phyloP scores from a whole-genome alignment of 2,888 invertebrate species.

The Monopis laevigella region DNA sequence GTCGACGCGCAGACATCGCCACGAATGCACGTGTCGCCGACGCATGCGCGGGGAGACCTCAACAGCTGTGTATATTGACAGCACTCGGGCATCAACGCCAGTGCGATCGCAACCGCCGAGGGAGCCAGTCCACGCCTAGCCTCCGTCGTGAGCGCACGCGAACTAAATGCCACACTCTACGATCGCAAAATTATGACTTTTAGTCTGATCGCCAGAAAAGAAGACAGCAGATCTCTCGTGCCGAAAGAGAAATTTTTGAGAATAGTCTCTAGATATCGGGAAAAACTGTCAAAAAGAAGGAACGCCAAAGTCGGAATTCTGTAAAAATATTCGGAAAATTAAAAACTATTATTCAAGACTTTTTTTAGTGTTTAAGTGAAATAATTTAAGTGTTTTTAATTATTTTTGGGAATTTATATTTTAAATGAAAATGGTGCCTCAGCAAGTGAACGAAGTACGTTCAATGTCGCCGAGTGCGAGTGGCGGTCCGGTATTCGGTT shows the following conservation, averaged over 20 bases:
- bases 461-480: conserved; percentile 70
- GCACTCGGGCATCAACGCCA: conserved; percentile 63
- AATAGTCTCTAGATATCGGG: conserved; percentile 63
- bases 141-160: conserved; percentile 16
- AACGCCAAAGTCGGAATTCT: conserved; percentile 45
- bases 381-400: conserved; percentile 61
- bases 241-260: conserved; percentile 56
- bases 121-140: conserved; percentile 18
- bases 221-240: conserved; percentile 53
- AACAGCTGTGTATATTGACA: conserved; percentile 72
- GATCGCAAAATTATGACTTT: conserved; percentile 59
- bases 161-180: not conserved
- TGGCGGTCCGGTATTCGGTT: conserved; percentile 84
- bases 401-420: conserved; percentile 29
- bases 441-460: conserved; percentile 70
- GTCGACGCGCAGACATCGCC: conserved; percentile 29
- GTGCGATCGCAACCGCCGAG: conserved; percentile 60
- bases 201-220: conserved; percentile 53
- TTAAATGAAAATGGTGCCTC: conserved; percentile 75
- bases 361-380: conserved; percentile 34
- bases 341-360: not conserved
- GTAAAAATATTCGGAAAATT: conserved; percentile 25
- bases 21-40: conserved; percentile 18
- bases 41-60: conserved; percentile 42
- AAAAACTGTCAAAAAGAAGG: too few relatives aligned